These are phyloP conservation scores for Tor tambroides DNA, from an alignment of 2,113 vertebrate genomes.

Conservation along the genomic window DNA sequence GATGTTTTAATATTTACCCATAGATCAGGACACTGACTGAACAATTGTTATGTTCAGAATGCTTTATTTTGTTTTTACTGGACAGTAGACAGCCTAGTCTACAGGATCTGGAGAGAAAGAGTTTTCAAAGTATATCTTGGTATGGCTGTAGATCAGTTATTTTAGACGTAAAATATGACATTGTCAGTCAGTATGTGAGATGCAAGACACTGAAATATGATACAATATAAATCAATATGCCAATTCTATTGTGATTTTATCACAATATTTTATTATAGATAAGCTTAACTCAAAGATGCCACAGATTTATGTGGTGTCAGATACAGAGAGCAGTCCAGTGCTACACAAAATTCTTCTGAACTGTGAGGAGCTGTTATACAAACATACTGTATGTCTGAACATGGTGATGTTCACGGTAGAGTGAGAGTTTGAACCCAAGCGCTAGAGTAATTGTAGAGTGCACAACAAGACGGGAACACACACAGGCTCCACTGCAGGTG, in stretches of 20 bases:
- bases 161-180: neutral
- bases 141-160: neutral
- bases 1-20: no score
- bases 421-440: conserved; percentile 65
- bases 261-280: neutral
- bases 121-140: neutral
- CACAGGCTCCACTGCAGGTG: neutral
- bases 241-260: neutral
- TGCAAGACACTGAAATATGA: neutral
- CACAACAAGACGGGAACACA: neutral
- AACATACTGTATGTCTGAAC: conserved; percentile 31
- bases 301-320: neutral
- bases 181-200: neutral
- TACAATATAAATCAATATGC: neutral
- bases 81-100: neutral
- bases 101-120: neutral
- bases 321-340: neutral
- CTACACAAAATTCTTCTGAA: neutral
- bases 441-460: conserved; percentile 19
- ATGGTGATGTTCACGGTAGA: conserved; percentile 64
- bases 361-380: neutral
- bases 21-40: neutral
- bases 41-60: conserved; percentile 13
- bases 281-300: neutral
- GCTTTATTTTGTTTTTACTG: neutral